A percentile compares a stretch with the other conserved stretches of the same genome.
These are phyloP conservation scores for Idris sp. DNA, from an alignment of 1,140 invertebrate species.

Conservation along the genomic window DNA sequence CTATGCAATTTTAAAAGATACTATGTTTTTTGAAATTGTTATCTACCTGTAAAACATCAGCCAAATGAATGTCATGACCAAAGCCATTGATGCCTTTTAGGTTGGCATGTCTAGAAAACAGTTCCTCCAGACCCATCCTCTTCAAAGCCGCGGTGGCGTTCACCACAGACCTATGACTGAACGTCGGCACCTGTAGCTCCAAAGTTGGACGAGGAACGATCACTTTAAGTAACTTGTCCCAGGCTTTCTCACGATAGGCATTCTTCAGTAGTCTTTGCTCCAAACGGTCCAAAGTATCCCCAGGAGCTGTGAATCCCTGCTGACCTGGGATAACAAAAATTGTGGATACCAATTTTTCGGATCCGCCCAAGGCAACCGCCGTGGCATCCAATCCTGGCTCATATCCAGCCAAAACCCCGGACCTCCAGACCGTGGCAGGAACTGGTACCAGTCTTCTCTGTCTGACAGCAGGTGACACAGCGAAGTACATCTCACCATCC, in stretches of 20 bases:
- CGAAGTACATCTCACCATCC: slow-evolving; percentile 91
- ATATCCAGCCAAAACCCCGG: slow-evolving; percentile 87
- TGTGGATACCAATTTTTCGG: slow-evolving; percentile 85
- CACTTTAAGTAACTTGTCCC: slow-evolving; percentile 85
- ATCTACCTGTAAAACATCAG: slow-evolving; percentile 86
- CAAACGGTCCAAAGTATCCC: slow-evolving; percentile 85
- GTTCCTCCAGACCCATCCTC: slow-evolving; percentile 87
- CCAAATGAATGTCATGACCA: slow-evolving; percentile 85
- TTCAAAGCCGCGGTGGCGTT: slow-evolving; percentile 87
- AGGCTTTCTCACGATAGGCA: slow-evolving; percentile 83
- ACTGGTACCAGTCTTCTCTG: slow-evolving; percentile 88
- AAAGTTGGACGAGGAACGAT: slow-evolving; percentile 85
- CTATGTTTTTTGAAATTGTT: too few species aligned
- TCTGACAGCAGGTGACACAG: slow-evolving; percentile 86
- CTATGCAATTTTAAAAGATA: too few species aligned
- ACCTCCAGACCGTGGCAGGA: slow-evolving; percentile 87
- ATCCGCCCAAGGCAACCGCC: slow-evolving; percentile 84
- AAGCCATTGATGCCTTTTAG: slow-evolving; percentile 88
- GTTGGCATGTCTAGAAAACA: slow-evolving; percentile 87
- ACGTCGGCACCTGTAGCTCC: slow-evolving; percentile 89
- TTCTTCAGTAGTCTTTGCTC: slow-evolving; percentile 84
- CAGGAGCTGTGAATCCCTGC: slow-evolving; percentile 85
- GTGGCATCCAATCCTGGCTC: slow-evolving; percentile 90
- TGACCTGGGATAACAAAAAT: slow-evolving; percentile 89
- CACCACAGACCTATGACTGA: slow-evolving; percentile 88